Base-by-base conservation (phyloP, 2,888 invertebrate genomes). In the Nycteola revayana region DNA sequence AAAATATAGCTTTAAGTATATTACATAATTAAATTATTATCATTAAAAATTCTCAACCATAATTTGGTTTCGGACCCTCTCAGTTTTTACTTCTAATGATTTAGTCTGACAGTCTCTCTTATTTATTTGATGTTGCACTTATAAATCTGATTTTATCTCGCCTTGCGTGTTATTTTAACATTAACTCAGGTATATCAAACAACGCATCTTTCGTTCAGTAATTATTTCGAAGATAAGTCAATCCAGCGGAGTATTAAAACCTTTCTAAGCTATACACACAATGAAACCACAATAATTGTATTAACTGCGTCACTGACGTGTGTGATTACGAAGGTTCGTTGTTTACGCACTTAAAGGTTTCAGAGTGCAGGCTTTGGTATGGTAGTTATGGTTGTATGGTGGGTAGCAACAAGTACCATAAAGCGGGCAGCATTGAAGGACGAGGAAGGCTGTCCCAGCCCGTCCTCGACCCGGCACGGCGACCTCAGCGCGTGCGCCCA, bases 401-500 rank as follows among this genome's bases (percentile, higher is more conserved):
- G 51, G 46, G 7, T 51, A 52, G 57, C 56, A 60, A 56, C 56
- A 41, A 36, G 39, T 49, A 49, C 40, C 60, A 60, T 56, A 60
- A 56, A 52, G 49, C 60, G 46, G 54, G 58, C 49, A 59, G 60
- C 61, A 57, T 49, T 69, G 75, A 78, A 78, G 80, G 81, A 72
- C 78, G 80, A 62, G 72, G 66, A 72, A 75, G 75, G 72, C 69
- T 70, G 62, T 41, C 45, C 39, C 54, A 39, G 50, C 41, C 63
- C 80, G 81, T 74, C 81, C 80, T 81, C 81, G 80, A 79, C 77
- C 78, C 67, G 58, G 63, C 58, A 53, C 51, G 53, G 51, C 73
- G 75, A 75, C 80, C 81, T 75, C 80, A 65, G 70, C 80, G 79
- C 77, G 80, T 79, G 82, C 80, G 56, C 58, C 67, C 71, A 77